A percentile compares a stretch with the other conserved stretches of the same genome.
Evolutionary conservation across 2,888 invertebrate species (phyloP).

Genomic region (Julus scandinavius): DNA sequence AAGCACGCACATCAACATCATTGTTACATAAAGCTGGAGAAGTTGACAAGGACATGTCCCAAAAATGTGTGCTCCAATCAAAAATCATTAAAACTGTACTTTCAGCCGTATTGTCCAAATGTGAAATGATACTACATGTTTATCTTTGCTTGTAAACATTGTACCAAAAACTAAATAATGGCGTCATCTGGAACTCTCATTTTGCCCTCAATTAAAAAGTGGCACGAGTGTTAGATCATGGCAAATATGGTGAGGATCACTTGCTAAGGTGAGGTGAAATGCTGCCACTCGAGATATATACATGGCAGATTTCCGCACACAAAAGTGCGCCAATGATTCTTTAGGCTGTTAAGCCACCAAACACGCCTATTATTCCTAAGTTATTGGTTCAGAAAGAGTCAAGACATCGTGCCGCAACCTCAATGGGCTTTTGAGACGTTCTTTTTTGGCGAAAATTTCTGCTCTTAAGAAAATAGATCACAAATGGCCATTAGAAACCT

Average conservation of each 20-base stretch:
- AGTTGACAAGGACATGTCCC: too few relatives aligned
- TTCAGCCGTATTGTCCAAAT: too few relatives aligned
- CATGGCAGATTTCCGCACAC: neutral
- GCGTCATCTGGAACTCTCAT: neutral
- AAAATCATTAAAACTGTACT: too few relatives aligned
- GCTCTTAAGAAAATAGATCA: constrained; percentile 27
- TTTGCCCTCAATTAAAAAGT: neutral
- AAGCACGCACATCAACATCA: too few relatives aligned
- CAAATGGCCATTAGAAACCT: constrained; percentile 26
- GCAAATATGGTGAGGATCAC: neutral
- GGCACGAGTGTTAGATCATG: neutral
- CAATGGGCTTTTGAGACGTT: constrained; percentile 33
- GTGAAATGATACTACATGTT: too few relatives aligned
- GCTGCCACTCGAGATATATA: neutral
- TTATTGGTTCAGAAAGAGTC: neutral
- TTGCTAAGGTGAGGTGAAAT: neutral
- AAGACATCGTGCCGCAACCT: neutral
- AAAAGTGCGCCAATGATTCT: neutral
- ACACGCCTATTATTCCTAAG: neutral
- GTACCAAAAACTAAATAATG: too few relatives aligned
- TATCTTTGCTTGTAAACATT: too few relatives aligned
- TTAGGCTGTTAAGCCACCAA: neutral
- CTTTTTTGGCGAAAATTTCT: neutral
- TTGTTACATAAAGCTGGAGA: too few relatives aligned
- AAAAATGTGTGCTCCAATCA: too few relatives aligned